Percentiles rank a stretch among this genome's conserved stretches.
These are phyloP conservation scores for Psophia crepitans DNA, from an alignment of 2,113 vertebrate species.

Conservation along the genomic window DNA sequence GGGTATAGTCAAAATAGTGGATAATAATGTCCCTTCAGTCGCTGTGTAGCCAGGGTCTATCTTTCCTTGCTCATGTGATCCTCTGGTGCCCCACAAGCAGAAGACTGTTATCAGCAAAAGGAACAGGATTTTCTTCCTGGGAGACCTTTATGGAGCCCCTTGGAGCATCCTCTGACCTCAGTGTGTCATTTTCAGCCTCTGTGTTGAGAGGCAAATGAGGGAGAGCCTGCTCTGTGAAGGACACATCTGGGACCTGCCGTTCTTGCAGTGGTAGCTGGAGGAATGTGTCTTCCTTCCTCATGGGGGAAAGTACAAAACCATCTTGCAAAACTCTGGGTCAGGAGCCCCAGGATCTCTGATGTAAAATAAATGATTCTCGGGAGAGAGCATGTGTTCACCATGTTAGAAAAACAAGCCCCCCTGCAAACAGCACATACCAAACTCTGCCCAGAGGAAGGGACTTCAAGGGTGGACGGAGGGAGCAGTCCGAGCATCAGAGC, in stretches of 20 bases:
- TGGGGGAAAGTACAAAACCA: constrained; percentile 58
- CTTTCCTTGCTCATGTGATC: not conserved
- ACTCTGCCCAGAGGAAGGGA: constrained; percentile 56
- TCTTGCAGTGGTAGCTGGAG: constrained; percentile 24
- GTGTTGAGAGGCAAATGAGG: not conserved
- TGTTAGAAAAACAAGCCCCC: constrained; percentile 86
- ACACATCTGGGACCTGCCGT: not conserved
- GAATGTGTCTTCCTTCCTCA: constrained; percentile 55
- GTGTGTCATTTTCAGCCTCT: not conserved
- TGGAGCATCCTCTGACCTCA: not conserved
- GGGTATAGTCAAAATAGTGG: not conserved
- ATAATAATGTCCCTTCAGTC: not conserved
- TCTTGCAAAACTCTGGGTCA: constrained; percentile 56
- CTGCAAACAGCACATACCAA: constrained; percentile 66
- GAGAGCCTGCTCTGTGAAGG: not conserved
- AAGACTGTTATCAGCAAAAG: not conserved
- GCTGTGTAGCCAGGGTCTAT: not conserved
- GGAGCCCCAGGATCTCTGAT: constrained; percentile 76
- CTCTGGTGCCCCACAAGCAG: not conserved
- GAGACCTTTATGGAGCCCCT: not conserved
- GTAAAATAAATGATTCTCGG: constrained; percentile 85
- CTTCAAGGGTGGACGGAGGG: constrained; percentile 59
- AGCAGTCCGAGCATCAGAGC: constrained; percentile 49
- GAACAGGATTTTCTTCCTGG: not conserved
- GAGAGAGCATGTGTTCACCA: constrained; percentile 91